phyloP scores from a whole-genome alignment of 2,888 invertebrate species.

The Quadriops clusia region DNA sequence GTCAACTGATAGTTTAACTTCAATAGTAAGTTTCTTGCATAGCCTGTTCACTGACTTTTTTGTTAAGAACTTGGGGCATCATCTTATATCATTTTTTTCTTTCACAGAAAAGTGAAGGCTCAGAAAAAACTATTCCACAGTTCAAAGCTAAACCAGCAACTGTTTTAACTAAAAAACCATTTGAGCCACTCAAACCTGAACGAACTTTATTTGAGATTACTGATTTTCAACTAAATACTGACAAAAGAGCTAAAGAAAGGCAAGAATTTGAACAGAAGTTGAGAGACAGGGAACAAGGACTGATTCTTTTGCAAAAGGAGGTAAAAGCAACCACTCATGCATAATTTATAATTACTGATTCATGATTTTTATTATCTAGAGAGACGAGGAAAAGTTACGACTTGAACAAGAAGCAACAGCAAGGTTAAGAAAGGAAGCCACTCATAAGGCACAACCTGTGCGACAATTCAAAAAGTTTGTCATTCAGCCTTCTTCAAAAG shows the following conservation, averaged over 20 bases:
- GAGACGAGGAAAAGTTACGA: slow-evolving; percentile 31
- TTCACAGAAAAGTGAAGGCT: slow-evolving; percentile 34
- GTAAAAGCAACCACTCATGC: slow-evolving; percentile 7
- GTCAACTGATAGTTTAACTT: slow-evolving; percentile 12
- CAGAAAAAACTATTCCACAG: no score
- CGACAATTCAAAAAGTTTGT: slow-evolving; percentile 40
- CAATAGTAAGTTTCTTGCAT: slow-evolving; percentile 11
- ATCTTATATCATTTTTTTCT: slow-evolving; percentile 8
- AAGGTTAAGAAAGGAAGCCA: slow-evolving; percentile 43
- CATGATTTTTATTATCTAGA: slow-evolving; percentile 16
- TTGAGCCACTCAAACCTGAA: slow-evolving; percentile 45
- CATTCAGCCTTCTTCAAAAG: slow-evolving; percentile 42
- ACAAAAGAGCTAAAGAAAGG: slow-evolving; percentile 49
- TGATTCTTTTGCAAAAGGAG: slow-evolving; percentile 31
- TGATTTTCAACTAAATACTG: slow-evolving; percentile 52
- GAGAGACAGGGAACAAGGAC: slow-evolving; percentile 44
- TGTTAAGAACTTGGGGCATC: background rate
- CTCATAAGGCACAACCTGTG: slow-evolving; percentile 52
- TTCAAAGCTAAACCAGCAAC: slow-evolving; percentile 51
- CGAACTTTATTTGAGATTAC: slow-evolving; percentile 36
- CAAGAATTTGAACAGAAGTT: slow-evolving; percentile 46
- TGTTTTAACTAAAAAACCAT: slow-evolving; percentile 53
- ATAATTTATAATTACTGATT: slow-evolving; percentile 3
- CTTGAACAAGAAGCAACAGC: slow-evolving; percentile 41
- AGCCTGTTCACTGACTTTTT: background rate